Conservation (phyloP, 2,113 vertebrate species). For the Equus przewalskii region DNA sequence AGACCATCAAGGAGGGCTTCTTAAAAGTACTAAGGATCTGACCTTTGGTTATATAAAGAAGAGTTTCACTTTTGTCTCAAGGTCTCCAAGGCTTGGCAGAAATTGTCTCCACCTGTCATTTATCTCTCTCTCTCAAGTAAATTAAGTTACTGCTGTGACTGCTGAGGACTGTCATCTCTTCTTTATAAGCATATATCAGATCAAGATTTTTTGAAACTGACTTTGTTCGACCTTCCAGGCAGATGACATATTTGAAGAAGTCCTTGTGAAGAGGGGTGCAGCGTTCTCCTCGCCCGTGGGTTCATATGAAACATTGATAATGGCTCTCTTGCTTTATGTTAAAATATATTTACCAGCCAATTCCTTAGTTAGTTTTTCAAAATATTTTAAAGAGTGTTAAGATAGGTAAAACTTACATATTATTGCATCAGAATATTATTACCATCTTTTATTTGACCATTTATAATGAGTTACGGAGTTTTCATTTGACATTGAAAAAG, state of each 20-base stretch:
- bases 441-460: not conserved
- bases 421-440: not conserved
- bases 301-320: not conserved
- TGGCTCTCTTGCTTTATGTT: not conserved
- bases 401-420: not conserved
- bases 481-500: constrained; percentile 8
- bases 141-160: constrained; percentile 72
- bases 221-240: constrained; percentile 66
- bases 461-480: not conserved
- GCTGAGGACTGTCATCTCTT: constrained; percentile 56
- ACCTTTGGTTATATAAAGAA: constrained; percentile 55
- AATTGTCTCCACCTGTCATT: constrained; percentile 65
- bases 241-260: constrained; percentile 58
- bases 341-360: not conserved
- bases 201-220: constrained; percentile 61
- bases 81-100: constrained; percentile 46
- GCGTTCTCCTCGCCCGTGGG: not conserved
- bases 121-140: constrained; percentile 64
- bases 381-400: not conserved
- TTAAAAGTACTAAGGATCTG: constrained; percentile 35
- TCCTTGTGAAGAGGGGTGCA: not conserved
- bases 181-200: constrained; percentile 61
- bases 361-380: not conserved
- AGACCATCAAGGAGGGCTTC: constrained; percentile 7
- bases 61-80: constrained; percentile 68